Percentiles rank a stretch among this genome's conserved stretches.
phyloP scores from a whole-genome alignment of 2,113 vertebrate species.

The Apodemus speciosus region DNA sequence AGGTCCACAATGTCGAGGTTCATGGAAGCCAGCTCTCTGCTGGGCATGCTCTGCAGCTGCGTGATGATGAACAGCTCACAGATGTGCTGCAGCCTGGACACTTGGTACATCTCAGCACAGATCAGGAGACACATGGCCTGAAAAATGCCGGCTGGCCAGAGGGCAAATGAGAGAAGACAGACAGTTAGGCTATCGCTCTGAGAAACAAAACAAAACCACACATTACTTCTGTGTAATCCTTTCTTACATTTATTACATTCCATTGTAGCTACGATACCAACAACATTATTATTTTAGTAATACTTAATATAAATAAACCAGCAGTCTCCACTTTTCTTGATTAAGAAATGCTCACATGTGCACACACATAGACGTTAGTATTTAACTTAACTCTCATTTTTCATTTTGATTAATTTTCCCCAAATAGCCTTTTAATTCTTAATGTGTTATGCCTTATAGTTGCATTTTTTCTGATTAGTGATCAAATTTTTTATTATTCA shows the following conservation, averaged over 20 bases:
- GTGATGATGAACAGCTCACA: constrained; percentile 97
- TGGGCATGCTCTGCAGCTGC: constrained; percentile 97
- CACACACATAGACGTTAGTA: not conserved
- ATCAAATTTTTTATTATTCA: not conserved
- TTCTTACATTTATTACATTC: not conserved
- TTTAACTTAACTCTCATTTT: not conserved
- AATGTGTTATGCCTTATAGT: not conserved
- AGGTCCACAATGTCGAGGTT: constrained; percentile 93
- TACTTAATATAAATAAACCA: not conserved
- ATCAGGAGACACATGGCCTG: constrained; percentile 98
- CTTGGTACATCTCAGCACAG: constrained; percentile 99
- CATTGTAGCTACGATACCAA: not conserved
- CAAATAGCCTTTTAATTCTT: not conserved
- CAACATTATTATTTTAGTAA: not conserved
- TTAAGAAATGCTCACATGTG: not conserved
- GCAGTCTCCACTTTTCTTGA: not conserved
- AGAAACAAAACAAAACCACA: not conserved
- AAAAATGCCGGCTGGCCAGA: constrained; percentile 91
- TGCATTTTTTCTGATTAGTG: constrained; percentile 42
- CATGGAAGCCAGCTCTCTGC: constrained; percentile 93
- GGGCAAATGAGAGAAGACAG: not conserved
- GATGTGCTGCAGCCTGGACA: constrained; percentile 95
- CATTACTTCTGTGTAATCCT: not conserved
- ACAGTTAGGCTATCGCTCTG: not conserved
- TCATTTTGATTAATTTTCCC: constrained; percentile 1